Evolutionary conservation across 1,140 invertebrate species (phyloP), one percentile per base, ranked within the genome.

Genomic region (Pachyrhynchus sulphureomaculatus): DNA sequence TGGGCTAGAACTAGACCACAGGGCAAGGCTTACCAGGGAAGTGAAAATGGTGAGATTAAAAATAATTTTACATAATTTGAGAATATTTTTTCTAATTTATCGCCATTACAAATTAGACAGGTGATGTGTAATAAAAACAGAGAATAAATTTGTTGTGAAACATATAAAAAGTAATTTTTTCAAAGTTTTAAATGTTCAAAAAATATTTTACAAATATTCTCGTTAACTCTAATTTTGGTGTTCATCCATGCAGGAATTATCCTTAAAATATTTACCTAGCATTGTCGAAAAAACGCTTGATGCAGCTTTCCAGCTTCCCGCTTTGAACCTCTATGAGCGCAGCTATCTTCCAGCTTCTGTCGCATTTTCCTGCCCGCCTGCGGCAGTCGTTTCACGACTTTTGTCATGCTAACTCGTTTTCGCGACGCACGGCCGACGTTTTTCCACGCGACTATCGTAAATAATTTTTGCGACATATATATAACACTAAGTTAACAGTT

Each of bases 301-400:
- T 61, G 49, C 58, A 53, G 58, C 39, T 51, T 42, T 51, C 37
- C 48, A 53, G 58, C 48, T 53, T 61, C 58, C 37, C 49, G 58
- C 20, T 52, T 53, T 51, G 48, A 45, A 32, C 24, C 33, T 53
- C 49, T 39, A 53, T 34, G 39, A 61, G 58, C 58, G 58, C 58
- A 61, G 57, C 58, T 53, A 61, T 61, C 41, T 51, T 61, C 58
- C 58, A 61, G 58, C 48, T 61, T 61, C 58, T 61, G 58, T 61
- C 58, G 58, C 58, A 61, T 61, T 39, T 61, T 53, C 49, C 24
- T 15, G 37, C 29, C 49, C 17, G 58, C 58, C 58, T 61, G 58
- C 58, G 58, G 58, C 58, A 61, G 58, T 61, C 58, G 48, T 52
- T 13, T 44, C 49, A 51, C 58, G 49, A 53, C 58, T 45, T 61